Percentiles rank a stretch among this genome's conserved stretches.
Evolutionary conservation across 2,888 invertebrate genomes (phyloP).

Genomic region (Junonia oenone): DNA sequence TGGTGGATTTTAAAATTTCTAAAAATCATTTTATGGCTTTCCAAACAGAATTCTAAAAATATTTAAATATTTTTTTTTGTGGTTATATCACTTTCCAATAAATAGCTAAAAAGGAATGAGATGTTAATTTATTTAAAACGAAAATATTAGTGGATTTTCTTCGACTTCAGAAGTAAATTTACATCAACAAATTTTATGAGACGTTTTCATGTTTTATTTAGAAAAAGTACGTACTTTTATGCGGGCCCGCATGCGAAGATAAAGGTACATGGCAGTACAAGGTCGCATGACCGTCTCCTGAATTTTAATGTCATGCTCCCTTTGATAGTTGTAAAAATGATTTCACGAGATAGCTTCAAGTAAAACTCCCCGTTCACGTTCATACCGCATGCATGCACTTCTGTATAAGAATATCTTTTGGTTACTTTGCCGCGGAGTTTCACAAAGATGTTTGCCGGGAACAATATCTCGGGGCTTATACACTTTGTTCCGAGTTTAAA

Average conservation of each 20-base stretch:
- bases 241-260: constrained; percentile 37
- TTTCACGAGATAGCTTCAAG: constrained; percentile 47
- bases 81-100: not conserved
- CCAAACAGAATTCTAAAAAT: too few species aligned
- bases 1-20: too few species aligned
- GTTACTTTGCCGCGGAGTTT: constrained; percentile 35
- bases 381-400: constrained; percentile 38
- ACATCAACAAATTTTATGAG: constrained; percentile 45
- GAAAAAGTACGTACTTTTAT: constrained; percentile 41
- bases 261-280: constrained; percentile 53
- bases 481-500: constrained; percentile 37
- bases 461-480: constrained; percentile 39
- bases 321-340: constrained; percentile 71
- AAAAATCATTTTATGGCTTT: too few species aligned
- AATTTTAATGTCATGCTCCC: constrained; percentile 69
- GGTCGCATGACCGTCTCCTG: constrained; percentile 62
- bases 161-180: constrained; percentile 26
- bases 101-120: not conserved
- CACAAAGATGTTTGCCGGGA: constrained; percentile 37
- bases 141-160: not conserved
- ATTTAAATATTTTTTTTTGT: too few species aligned
- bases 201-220: constrained; percentile 52
- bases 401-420: constrained; percentile 34
- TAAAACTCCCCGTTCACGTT: constrained; percentile 31
- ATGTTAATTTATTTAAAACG: not conserved